Base-by-base conservation (phyloP, 2,888 invertebrate genomes). In the Drosophila helvetica region DNA sequence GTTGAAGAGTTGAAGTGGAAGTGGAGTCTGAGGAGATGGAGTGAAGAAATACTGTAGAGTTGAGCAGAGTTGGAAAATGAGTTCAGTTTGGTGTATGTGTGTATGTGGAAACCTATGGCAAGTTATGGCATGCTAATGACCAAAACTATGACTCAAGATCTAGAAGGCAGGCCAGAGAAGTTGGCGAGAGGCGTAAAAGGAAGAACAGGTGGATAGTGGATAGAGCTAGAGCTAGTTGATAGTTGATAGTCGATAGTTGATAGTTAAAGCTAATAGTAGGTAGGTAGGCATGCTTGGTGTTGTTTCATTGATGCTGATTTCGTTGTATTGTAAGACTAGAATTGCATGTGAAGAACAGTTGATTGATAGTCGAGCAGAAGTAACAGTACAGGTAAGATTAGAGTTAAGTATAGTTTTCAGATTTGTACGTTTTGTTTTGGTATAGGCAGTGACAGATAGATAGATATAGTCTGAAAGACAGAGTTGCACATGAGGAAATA, bases 71-170 rank as follows among this genome's bases (percentile, higher is more conserved):
- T 57, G 63, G 59, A 75, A 74, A 76, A 78, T 79, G 71, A 85
- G 83, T 86, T 75, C 77, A 89, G 86, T 84, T 86, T 79, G 75
- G 74, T 75, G 75, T 75, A 76, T 51, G 61, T 52, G 51, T 69
- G 33, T 70, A 18, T 50, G 46, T 19, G 46, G 69, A 83, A 77
- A 85, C 80, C 90, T 91, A 91, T 91, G 91, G 91, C 91, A 91
- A 91, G 91, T 90, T 89, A 91, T 91, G 91, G 91, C 91, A 84
- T 82, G 79, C 79, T 66, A 72, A 81, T 83, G 78, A 86, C 86
- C 91, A 91, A 90, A 90, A 91, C 90, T 90, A 84, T 88, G 84
- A 86, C 88, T 87, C 80, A 54, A 42, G 30, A 58, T 70, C 65
- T 70, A 47, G 51, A 65, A 25, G 69, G 56, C 74, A 33, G 57